Evolutionary conservation across 2,113 vertebrate species (phyloP).

Genomic region (Notiomystis cincta): DNA sequence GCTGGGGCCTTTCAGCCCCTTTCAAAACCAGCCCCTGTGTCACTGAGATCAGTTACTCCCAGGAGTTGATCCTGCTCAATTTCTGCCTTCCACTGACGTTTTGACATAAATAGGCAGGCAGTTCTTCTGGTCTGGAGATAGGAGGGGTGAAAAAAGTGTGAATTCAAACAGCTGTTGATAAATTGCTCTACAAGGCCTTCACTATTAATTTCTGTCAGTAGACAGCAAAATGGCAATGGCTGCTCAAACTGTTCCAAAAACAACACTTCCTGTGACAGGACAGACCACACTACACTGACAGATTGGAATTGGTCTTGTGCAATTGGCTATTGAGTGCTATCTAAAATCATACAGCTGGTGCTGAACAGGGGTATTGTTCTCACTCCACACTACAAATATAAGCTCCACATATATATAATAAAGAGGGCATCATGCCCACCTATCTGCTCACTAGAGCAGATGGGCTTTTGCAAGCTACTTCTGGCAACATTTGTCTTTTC

Average conservation of each 20-base stretch:
- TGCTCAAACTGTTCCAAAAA: constrained; percentile 83
- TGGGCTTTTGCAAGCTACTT: not conserved
- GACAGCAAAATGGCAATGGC: constrained; percentile 81
- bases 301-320: constrained; percentile 77
- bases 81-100: constrained; percentile 67
- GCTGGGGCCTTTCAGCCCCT: constrained; percentile 55
- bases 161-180: constrained; percentile 78
- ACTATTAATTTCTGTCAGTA: constrained; percentile 83
- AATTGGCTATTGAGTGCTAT: constrained; percentile 69
- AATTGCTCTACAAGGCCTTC: constrained; percentile 77
- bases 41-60: constrained; percentile 62
- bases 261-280: constrained; percentile 80
- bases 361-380: constrained; percentile 68
- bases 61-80: constrained; percentile 46
- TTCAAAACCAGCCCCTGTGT: constrained; percentile 55
- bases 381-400: constrained; percentile 32
- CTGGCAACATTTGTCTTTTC: not conserved
- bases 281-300: constrained; percentile 81
- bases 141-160: constrained; percentile 57
- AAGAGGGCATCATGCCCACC: not conserved
- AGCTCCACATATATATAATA: constrained; percentile 20
- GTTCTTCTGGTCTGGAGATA: constrained; percentile 67
- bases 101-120: constrained; percentile 65
- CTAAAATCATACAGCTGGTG: constrained; percentile 73
- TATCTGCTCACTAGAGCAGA: not conserved